phyloP scores from a whole-genome alignment of 2,113 vertebrate species.

The Speoplatyrhinus poulsoni region DNA sequence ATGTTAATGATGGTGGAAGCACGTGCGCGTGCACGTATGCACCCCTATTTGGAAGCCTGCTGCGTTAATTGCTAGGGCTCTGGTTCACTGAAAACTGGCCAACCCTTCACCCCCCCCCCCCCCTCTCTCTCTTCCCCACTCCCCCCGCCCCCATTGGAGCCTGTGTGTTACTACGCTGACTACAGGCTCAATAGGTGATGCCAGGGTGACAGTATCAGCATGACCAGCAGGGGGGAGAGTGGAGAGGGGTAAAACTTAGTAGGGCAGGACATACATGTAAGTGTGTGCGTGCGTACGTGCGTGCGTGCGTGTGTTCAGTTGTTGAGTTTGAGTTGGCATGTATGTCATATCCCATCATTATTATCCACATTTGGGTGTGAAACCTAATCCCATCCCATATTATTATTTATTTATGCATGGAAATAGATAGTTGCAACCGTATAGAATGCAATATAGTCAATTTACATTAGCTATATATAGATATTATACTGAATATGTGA shows the following conservation, averaged over 20 bases:
- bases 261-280: too few relatives aligned
- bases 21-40: conserved; percentile 8
- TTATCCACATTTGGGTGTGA: too few relatives aligned
- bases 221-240: conserved; percentile 20
- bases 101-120: conserved; percentile 15
- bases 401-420: too few relatives aligned
- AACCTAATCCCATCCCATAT: too few relatives aligned
- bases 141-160: conserved; percentile 32
- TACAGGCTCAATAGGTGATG: conserved; percentile 45
- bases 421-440: too few relatives aligned
- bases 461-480: too few relatives aligned
- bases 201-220: conserved; percentile 42
- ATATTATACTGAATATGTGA: too few relatives aligned
- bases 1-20: background rate
- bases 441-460: too few relatives aligned
- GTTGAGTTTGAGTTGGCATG: too few relatives aligned
- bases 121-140: conserved; percentile 14
- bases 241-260: background rate
- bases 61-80: conserved; percentile 39
- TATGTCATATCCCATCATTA: too few relatives aligned
- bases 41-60: conserved; percentile 1
- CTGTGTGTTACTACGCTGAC: conserved; percentile 45
- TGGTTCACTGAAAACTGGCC: conserved; percentile 22
- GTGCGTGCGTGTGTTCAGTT: too few relatives aligned
- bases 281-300: too few relatives aligned